phyloP scores from a whole-genome alignment of 2,797 vertebrate genomes.

The Cephalopachus bancanus region DNA sequence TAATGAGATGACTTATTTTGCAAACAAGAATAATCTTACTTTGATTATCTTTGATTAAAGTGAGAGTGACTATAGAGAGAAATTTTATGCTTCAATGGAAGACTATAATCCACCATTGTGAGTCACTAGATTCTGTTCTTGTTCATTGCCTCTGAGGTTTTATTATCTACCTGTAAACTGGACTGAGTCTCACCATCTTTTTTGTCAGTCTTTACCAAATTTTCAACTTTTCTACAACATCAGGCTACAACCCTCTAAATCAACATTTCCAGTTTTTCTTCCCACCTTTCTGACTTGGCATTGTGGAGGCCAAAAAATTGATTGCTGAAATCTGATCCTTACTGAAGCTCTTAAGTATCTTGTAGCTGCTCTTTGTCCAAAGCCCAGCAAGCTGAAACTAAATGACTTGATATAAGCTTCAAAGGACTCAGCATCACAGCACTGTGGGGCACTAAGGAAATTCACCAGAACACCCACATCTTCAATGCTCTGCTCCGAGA shows the following conservation, averaged over 20 bases:
- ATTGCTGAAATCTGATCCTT: not conserved
- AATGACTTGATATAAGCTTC: not conserved
- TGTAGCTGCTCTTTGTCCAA: not conserved
- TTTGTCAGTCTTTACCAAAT: not conserved
- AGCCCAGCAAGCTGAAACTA: not conserved
- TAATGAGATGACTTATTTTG: not conserved
- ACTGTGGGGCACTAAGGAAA: not conserved
- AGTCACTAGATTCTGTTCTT: not conserved
- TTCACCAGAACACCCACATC: not conserved
- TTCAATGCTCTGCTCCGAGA: not conserved
- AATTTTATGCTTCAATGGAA: not conserved
- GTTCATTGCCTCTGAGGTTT: not conserved
- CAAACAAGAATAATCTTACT: not conserved
- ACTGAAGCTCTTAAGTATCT: not conserved
- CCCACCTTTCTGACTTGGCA: not conserved
- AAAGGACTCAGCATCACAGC: not conserved
- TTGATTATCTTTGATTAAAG: not conserved
- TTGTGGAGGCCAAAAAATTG: not conserved
- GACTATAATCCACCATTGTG: not conserved
- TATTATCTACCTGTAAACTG: not conserved
- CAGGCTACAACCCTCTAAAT: not conserved
- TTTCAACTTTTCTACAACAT: not conserved
- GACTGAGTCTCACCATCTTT: not conserved
- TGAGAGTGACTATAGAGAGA: not conserved
- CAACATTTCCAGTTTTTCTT: not conserved